These are phyloP conservation scores for Mnemiopsis leidyi DNA, from an alignment of 37 sponge, comb jelly and placozoan species.

Conservation along the genomic window DNA sequence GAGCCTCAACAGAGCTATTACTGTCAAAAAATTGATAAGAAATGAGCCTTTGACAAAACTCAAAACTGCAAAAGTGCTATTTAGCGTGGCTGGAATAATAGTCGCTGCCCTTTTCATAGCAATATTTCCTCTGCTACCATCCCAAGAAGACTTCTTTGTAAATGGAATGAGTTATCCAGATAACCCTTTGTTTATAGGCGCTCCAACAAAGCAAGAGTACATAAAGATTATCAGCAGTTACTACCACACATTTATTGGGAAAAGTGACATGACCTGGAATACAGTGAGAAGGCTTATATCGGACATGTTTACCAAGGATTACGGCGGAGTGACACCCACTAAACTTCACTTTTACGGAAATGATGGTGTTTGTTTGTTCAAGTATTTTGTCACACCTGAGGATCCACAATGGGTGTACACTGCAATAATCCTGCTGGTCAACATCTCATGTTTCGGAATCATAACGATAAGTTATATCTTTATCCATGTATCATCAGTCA, in stretches of 20 bases:
- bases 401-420: not conserved
- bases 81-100: not conserved
- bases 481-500: not conserved
- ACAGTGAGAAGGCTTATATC: not conserved
- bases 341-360: conserved; percentile 41
- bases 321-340: not conserved
- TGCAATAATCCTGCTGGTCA: not conserved
- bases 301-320: conserved; percentile 12
- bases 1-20: not conserved
- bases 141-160: not conserved
- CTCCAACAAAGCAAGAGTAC: not conserved
- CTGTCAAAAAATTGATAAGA: not conserved
- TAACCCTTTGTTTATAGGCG: not conserved
- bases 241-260: not conserved
- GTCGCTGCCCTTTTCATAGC: not conserved
- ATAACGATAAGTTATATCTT: not conserved
- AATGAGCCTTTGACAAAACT: not conserved
- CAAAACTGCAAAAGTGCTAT: not conserved
- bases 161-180: conserved; percentile 23
- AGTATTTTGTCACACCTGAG: conserved; percentile 16
- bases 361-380: conserved; percentile 54
- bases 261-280: not conserved
- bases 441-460: not conserved
- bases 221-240: not conserved
- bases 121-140: not conserved